These are phyloP conservation scores for Tenthredo notha DNA, from an alignment of 2,888 invertebrate genomes.

Conservation along the genomic window DNA sequence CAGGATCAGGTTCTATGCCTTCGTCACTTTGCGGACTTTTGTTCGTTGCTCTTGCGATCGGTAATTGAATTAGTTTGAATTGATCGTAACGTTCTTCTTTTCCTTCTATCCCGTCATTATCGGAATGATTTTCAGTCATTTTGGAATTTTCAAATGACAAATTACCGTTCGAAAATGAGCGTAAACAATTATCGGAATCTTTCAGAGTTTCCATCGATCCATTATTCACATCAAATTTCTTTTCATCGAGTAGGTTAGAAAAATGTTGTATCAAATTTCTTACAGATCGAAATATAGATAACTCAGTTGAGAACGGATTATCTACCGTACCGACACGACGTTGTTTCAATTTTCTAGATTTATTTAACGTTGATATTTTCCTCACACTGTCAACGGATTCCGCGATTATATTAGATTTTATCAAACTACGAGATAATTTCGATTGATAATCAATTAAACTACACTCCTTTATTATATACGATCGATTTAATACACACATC, in stretches of 20 bases:
- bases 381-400: neutral
- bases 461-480: conserved; percentile 40
- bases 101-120: conserved; percentile 60
- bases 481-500: conserved; percentile 42
- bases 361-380: neutral
- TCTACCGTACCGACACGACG: conserved; percentile 63
- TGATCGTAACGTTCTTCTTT: conserved; percentile 70
- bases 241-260: conserved; percentile 49
- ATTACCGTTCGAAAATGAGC: neutral
- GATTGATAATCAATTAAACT: conserved; percentile 46
- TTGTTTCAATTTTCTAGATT: conserved; percentile 50
- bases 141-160: neutral
- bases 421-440: neutral
- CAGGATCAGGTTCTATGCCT: conserved; percentile 73
- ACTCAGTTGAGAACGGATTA: conserved; percentile 59
- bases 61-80: conserved; percentile 68
- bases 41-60: conserved; percentile 66
- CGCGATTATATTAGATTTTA: neutral
- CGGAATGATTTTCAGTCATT: conserved; percentile 42
- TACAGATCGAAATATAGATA: conserved; percentile 20
- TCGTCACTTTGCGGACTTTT: conserved; percentile 74
- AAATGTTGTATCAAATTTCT: conserved; percentile 44
- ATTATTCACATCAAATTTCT: conserved; percentile 15
- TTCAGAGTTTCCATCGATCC: conserved; percentile 34
- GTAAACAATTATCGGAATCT: neutral